These are phyloP conservation scores for Antheraea yamamai DNA, from an alignment of 2,888 invertebrate species.

Conservation along the genomic window DNA sequence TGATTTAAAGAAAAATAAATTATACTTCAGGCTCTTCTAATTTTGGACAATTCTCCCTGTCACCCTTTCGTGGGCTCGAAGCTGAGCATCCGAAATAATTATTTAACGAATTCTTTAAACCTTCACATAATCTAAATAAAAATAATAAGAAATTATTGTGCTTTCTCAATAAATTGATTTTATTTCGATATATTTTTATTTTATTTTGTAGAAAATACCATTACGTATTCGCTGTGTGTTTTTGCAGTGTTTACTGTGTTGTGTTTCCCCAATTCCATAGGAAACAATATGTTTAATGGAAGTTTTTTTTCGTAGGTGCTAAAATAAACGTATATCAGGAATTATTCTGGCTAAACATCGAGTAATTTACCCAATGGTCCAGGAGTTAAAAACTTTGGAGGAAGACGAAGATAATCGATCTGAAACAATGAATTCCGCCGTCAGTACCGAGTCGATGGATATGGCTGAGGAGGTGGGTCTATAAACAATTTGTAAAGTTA, in stretches of 20 bases:
- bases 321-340: neutral
- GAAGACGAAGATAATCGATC: constrained; percentile 48
- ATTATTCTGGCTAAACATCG: constrained; percentile 17
- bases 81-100: no score
- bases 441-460: constrained; percentile 86
- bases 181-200: no score
- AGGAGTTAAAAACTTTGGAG: constrained; percentile 49
- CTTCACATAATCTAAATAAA: no score
- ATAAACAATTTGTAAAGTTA: neutral
- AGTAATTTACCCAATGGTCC: constrained; percentile 57
- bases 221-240: no score
- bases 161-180: no score
- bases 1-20: no score
- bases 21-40: no score
- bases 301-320: constrained; percentile 9
- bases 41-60: no score
- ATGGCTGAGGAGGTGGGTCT: constrained; percentile 84
- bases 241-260: neutral
- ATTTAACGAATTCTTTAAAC: no score
- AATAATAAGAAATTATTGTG: no score
- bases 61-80: no score
- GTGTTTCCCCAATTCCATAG: neutral
- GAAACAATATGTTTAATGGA: neutral
- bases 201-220: no score
- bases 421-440: constrained; percentile 73